Base-by-base conservation (phyloP, 2,113 vertebrate genomes). In the Eurypyga helias region DNA sequence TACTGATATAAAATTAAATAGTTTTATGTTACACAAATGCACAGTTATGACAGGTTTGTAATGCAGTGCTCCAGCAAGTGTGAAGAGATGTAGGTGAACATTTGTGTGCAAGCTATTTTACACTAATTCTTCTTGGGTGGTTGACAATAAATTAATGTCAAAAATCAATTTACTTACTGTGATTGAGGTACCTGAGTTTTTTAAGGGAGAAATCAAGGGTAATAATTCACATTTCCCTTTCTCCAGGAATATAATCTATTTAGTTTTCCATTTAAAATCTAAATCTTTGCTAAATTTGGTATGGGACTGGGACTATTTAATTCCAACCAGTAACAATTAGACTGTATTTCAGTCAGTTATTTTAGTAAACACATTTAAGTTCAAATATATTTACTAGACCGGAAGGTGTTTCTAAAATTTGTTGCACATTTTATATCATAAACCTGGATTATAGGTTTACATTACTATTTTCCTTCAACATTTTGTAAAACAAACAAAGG, bases 401-500 rank as follows among this genome's bases (percentile, higher is more conserved):
- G 93, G 93, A 95, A 97, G 73, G 57, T 96, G 79, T 94, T 97
- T 96, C 91, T 96, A 93, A 97, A 96, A 96, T 94, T 55, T 16
- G 7, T 94, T 97, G 84, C 77, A 86, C 69, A 90, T 94, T 79
- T 97, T 91, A 93, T 92, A 97, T 94, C 84, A 93, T 93, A 96
- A 97, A 96, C 77, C 86, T 95, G 80, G 71, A 94, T 96, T 97
- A 46, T 18, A 96, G 54, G 73, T 96, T 98, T 96, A 96, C 84
- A 96, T 66, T 69, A 72, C 65, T 94, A 81, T 96, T 97, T 96
- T 96, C 77, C 93, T 90, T 96, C 92, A 94, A 93, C 91, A 97
- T 89, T 97, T 97, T 97, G 73, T 96, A 96, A 96, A 97, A 97
- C 96, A 97, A 96, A 96, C 72, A 95, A 97, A 95, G 83, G 61